Conservation (phyloP, 2,113 vertebrate genomes). For the Arvicanthis niloticus region DNA sequence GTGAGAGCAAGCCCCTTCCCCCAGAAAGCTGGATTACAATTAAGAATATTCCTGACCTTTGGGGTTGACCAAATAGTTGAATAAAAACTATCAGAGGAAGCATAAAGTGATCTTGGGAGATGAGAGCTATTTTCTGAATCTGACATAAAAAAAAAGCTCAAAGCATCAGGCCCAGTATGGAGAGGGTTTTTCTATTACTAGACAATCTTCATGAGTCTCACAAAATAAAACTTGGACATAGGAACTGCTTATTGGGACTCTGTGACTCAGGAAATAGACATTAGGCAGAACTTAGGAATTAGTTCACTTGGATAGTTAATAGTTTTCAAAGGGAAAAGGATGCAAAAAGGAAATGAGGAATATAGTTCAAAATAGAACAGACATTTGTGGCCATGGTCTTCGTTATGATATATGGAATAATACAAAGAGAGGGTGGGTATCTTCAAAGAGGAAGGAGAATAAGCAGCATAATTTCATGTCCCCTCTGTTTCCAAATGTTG, state of each 20-base stretch:
- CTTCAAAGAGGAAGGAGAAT: neutral
- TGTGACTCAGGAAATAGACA: conserved; percentile 36
- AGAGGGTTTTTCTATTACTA: neutral
- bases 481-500: neutral
- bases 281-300: conserved; percentile 1
- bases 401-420: neutral
- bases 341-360: neutral
- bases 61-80: neutral
- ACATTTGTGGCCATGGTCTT: neutral
- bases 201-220: conserved; percentile 11
- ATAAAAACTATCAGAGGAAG: neutral
- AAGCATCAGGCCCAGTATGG: neutral
- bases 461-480: too few relatives aligned
- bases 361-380: neutral
- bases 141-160: neutral
- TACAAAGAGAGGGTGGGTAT: too few relatives aligned
- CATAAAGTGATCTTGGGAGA: neutral
- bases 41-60: neutral
- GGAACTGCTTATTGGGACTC: neutral
- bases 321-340: neutral
- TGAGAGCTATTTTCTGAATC: neutral
- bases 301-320: conserved; percentile 12
- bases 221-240: neutral
- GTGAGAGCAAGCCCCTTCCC: neutral
- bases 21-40: neutral